phyloP scores from a whole-genome alignment of 1,140 invertebrate genomes.

The Neodiprion pinetum region DNA sequence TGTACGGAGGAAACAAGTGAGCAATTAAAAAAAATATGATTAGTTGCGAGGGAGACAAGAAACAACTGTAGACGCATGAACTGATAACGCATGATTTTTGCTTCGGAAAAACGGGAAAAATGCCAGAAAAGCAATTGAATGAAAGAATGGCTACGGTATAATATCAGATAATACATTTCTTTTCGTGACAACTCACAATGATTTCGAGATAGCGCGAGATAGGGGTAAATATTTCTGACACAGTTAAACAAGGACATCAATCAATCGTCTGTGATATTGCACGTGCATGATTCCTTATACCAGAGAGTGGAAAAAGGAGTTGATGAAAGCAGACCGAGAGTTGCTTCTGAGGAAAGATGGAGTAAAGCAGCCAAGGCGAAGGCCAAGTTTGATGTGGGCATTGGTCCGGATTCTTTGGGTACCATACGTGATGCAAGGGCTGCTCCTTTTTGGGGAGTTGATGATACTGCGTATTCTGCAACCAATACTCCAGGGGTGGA shows the following conservation, averaged over 20 bases:
- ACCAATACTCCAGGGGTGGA: constrained; percentile 62
- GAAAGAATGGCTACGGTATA: no score
- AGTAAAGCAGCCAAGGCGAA: constrained; percentile 43
- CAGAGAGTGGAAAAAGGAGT: constrained; percentile 62
- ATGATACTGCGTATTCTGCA: constrained; percentile 48
- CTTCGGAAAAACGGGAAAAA: no score
- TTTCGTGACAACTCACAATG: no score
- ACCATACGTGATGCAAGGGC: constrained; percentile 54
- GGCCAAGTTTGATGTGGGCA: constrained; percentile 57
- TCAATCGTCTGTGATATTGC: not conserved
- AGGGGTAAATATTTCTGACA: not conserved
- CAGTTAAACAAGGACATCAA: not conserved
- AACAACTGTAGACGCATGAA: no score
- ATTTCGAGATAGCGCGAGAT: no score
- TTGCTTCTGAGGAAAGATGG: constrained; percentile 56
- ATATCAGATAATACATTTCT: no score
- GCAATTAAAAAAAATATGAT: no score
- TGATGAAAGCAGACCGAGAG: constrained; percentile 50
- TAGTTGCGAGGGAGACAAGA: no score
- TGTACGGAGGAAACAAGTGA: no score
- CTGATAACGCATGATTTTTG: no score
- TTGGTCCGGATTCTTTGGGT: constrained; percentile 58
- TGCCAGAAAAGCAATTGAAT: no score
- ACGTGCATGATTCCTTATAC: constrained; percentile 25
- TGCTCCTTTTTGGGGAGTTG: constrained; percentile 50